phyloP scores from a whole-genome alignment of 2,797 vertebrate genomes.

The Caiman crocodilus region DNA sequence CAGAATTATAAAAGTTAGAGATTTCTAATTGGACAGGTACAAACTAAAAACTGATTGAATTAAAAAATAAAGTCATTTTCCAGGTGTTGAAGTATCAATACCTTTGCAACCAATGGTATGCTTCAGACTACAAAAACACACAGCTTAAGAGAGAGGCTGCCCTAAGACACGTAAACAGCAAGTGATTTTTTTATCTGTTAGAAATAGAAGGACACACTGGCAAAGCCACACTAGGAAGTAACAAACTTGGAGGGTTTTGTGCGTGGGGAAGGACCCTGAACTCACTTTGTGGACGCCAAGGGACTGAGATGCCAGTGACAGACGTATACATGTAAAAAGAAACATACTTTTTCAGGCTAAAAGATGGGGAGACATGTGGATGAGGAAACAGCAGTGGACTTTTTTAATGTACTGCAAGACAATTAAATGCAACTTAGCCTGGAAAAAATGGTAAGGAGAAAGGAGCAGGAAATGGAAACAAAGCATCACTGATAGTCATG shows the following conservation, averaged over 20 bases:
- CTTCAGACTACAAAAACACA: neutral
- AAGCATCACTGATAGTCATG: neutral
- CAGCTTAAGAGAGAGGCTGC: neutral
- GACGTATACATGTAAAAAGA: neutral
- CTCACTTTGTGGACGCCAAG: neutral
- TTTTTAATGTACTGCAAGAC: slow-evolving; percentile 9
- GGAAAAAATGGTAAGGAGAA: slow-evolving; percentile 14
- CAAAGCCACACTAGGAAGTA: neutral
- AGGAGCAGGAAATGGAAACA: slow-evolving; percentile 36
- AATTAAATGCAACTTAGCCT: neutral
- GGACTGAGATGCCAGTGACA: neutral
- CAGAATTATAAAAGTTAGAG: neutral
- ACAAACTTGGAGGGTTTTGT: neutral
- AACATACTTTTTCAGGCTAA: slow-evolving; percentile 22
- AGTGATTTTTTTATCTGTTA: neutral
- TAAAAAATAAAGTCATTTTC: neutral
- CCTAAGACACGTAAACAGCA: neutral
- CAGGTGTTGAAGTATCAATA: neutral
- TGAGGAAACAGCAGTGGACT: neutral
- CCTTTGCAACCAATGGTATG: neutral
- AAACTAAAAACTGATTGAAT: neutral
- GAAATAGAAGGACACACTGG: neutral
- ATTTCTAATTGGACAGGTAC: neutral
- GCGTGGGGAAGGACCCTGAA: neutral
- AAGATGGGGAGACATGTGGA: neutral